Percentiles rank a stretch among this genome's conserved stretches.
Evolutionary conservation across 1,140 invertebrate species (phyloP).

Genomic region (Ptiloglossa arizonensis): DNA sequence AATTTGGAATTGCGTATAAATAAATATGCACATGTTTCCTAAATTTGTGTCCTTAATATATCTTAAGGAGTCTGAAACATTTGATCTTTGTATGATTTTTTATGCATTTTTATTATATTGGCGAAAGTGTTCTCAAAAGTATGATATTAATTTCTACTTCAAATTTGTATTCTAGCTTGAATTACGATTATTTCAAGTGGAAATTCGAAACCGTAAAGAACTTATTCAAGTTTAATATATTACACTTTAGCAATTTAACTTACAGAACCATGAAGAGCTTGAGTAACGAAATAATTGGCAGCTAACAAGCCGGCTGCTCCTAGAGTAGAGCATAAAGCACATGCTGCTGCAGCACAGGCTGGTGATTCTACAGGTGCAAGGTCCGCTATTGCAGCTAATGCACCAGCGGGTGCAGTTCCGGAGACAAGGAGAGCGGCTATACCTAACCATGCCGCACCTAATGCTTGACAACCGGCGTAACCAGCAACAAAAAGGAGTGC

Average conservation of each 20-base stretch:
- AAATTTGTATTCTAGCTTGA: too few relatives aligned
- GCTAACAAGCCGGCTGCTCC: slow-evolving; percentile 83
- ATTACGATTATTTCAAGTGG: too few relatives aligned
- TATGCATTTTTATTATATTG: too few relatives aligned
- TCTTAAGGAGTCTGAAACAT: too few relatives aligned
- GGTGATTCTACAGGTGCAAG: slow-evolving; percentile 82
- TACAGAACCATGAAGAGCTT: slow-evolving; percentile 84
- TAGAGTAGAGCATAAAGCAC: slow-evolving; percentile 83
- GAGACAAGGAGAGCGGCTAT: slow-evolving; percentile 83
- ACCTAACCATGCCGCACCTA: slow-evolving; percentile 83
- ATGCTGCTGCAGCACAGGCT: slow-evolving; percentile 82
- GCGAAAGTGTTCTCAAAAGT: too few relatives aligned
- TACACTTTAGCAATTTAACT: slow-evolving; percentile 63
- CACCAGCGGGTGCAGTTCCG: slow-evolving; percentile 83
- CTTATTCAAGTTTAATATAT: background rate
- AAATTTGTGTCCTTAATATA: too few relatives aligned
- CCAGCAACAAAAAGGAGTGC: slow-evolving; percentile 84
- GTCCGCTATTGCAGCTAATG: slow-evolving; percentile 83
- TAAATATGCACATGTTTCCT: too few relatives aligned
- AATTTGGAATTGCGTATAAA: too few relatives aligned
- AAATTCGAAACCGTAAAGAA: too few relatives aligned
- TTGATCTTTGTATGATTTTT: too few relatives aligned
- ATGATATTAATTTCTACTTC: too few relatives aligned
- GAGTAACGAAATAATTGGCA: slow-evolving; percentile 84
- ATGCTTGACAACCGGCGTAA: slow-evolving; percentile 84